Base-by-base conservation (phyloP, 92 coral and sea anemone genomes). In the Micromussa lordhowensis region DNA sequence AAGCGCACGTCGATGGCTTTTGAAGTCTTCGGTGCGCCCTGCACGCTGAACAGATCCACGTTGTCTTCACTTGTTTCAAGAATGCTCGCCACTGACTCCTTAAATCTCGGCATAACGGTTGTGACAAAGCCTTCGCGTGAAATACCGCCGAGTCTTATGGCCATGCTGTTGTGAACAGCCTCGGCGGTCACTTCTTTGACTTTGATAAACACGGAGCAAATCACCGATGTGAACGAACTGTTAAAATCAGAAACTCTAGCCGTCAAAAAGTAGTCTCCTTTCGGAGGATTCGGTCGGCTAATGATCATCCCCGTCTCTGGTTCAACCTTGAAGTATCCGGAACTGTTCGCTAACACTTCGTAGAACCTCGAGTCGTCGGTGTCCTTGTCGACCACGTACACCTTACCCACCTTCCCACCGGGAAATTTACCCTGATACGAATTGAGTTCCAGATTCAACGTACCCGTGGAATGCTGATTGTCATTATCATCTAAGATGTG, bases 11-110 rank as follows among this genome's bases (percentile, higher is more conserved):
- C 99, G 28, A 95, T 82, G 48, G 90, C 92, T 40, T 38, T n/a
- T 1, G 74, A 74, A 13, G 72, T 75, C 78, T 90, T 86, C 15
- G 91, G 85, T 16, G 92, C 96, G 32, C 75, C 86, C 75, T 97
- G 98, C 16, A 97, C 90, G 85, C 99, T 93, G 68, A 97, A 96
- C n/a, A 97, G 84, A 70, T 95, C 98, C 63, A 97, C 97, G 70
- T 94, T 90, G 51, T 95, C 94, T 54, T 82, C 80, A 32, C 78
- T 29, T 24, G 98, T 90, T 16, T 85, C 63, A 55, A 97, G 92
- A 1, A 94, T 89, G 34, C 90, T 87, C 29, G 98, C 97, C 68
- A 97, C 80, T 14, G 95, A 89, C 58, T 92, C 92, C 61, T 88
- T 94, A 78, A 94, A 97, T 36, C 86, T 38, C 24, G 93, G 85